Conservation (phyloP, 1,140 invertebrate species). For the Tenebrio molitor region DNA sequence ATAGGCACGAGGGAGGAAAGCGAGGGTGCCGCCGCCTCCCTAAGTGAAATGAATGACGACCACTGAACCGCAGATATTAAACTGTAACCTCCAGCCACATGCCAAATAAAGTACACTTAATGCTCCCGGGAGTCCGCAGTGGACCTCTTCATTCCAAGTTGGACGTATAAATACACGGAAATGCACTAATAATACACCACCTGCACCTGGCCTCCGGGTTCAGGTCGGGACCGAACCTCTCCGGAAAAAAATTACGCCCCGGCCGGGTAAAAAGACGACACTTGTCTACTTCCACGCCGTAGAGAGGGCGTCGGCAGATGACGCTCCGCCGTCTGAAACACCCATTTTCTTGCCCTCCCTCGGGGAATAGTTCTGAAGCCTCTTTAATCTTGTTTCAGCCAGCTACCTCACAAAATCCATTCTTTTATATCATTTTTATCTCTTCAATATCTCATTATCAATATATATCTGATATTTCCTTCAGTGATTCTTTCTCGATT, state of each 20-base stretch:
- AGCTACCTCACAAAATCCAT: constrained; percentile 53
- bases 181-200: constrained; percentile 51
- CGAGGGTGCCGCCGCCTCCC: constrained; percentile 48
- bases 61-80: constrained; percentile 65
- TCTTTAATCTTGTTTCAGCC: constrained; percentile 53
- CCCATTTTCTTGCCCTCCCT: constrained; percentile 29
- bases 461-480: constrained; percentile 52
- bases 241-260: constrained; percentile 10
- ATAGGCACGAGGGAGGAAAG: constrained; percentile 59
- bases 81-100: constrained; percentile 63
- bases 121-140: constrained; percentile 57
- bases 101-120: constrained; percentile 65
- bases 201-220: constrained; percentile 8
- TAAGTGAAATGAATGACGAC: constrained; percentile 67
- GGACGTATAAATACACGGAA: constrained; percentile 41
- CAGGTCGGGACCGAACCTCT: no score
- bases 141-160: constrained; percentile 57
- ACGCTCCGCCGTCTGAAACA: constrained; percentile 2
- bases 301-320: constrained; percentile 14
- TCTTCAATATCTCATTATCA: constrained; percentile 57
- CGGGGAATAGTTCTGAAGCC: constrained; percentile 47
- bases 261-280: constrained; percentile 19
- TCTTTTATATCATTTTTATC: constrained; percentile 58
- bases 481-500: constrained; percentile 37
- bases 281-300: constrained; percentile 22